Evolutionary conservation across 2,113 vertebrate species (phyloP), one percentile per base, ranked within the genome.

Genomic region (Psophia crepitans): DNA sequence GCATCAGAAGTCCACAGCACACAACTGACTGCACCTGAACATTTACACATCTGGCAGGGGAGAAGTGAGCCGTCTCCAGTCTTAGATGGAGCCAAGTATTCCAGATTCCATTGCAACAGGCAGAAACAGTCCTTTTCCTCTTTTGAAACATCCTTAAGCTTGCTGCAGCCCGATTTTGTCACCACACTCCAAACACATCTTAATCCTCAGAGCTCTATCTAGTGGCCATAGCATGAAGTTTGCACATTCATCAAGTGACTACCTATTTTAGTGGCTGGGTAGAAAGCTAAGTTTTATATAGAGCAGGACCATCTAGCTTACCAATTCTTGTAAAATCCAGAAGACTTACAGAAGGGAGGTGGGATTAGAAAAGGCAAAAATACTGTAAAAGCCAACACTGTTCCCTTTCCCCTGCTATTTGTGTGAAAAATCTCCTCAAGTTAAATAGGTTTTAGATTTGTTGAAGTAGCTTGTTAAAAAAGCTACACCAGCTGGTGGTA

Each of bases 121-220:
- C 26, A 92, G 49, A 85, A 87, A 27, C 2, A 71, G 33, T 14
- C 15, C 14, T 78, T 84, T 39, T 12, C 37, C 24, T 49, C 28
- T 46, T 74, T 11, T 11, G 9, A 56, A 57, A 35, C n/a, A 77
- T 35, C 26, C 15, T 43, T 51, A 82, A 61, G 6, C 22, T 54
- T 84, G 37, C 58, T 28, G 14, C 4, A 68, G 30, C 8, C 60
- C 0, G 4, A 53, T 66, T 70, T 60, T 64, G 30, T 43, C 48
- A 37, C 33, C 28, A 35, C 16, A 16, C 13, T 54, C 21, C 49
- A 49, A 90, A 84, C 21, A 58, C 3, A 87, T 93, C 53, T 44
- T 21, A 28, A 57, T 60, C 63, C 84, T 56, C 51, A 95, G 88
- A 96, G 97, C 96, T 96, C 97, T 54, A 93, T 35, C 94, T 96